phyloP scores from a whole-genome alignment of 2,113 vertebrate species.

The Sphyrna mokarran region DNA sequence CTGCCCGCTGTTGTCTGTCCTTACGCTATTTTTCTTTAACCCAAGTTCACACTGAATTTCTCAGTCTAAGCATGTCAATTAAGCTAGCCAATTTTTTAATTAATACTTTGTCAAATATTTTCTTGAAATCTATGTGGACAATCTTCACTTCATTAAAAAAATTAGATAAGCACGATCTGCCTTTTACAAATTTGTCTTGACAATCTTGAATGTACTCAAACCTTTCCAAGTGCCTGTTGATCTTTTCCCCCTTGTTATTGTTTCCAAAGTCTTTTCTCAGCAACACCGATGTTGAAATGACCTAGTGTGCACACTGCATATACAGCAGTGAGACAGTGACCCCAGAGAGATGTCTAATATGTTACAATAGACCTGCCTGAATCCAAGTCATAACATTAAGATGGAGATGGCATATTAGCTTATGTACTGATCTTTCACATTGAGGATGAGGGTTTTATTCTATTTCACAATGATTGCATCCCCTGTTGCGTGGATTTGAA shows the following conservation, averaged over 20 bases:
- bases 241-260: not conserved
- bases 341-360: not conserved
- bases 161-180: not conserved
- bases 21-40: not conserved
- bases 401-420: not conserved
- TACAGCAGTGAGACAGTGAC: not conserved
- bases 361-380: not conserved
- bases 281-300: not conserved
- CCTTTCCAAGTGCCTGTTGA: not conserved
- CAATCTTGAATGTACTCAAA: not conserved
- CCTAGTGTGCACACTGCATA: not conserved
- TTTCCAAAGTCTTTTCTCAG: not conserved
- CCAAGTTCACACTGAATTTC: not conserved
- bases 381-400: not conserved
- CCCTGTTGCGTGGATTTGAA: not conserved
- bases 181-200: not conserved
- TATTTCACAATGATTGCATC: not conserved
- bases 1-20: not conserved
- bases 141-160: not conserved
- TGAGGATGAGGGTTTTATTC: not conserved
- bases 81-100: not conserved
- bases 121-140: not conserved
- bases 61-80: not conserved
- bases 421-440: not conserved
- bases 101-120: not conserved